Evolutionary conservation across 2,888 invertebrate species (phyloP).

Genomic region (Aspidapion aeneum): DNA sequence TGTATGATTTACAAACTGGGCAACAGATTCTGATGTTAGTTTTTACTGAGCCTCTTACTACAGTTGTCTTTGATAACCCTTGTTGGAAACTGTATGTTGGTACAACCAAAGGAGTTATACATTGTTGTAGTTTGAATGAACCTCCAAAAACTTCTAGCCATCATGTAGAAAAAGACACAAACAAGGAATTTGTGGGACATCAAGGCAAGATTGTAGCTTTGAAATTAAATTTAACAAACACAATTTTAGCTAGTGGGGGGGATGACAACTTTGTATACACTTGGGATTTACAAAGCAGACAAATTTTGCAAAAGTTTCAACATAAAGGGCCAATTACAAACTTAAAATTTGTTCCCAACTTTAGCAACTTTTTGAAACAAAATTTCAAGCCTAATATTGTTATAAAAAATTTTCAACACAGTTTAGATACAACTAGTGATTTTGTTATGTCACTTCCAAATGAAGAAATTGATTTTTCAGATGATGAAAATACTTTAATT

Average conservation of each 20-base stretch:
- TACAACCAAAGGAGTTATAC: slow-evolving; percentile 65
- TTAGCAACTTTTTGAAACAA: slow-evolving; percentile 57
- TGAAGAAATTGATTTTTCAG: slow-evolving; percentile 36
- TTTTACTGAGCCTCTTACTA: slow-evolving; percentile 66
- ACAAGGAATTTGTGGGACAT: slow-evolving; percentile 62
- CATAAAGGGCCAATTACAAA: slow-evolving; percentile 77
- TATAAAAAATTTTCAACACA: slow-evolving; percentile 61
- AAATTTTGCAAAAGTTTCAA: slow-evolving; percentile 64
- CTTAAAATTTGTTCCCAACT: slow-evolving; percentile 60
- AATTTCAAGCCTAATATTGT: slow-evolving; percentile 56
- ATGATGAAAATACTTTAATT: slow-evolving; percentile 31
- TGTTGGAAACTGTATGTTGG: slow-evolving; percentile 77
- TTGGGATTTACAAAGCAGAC: slow-evolving; percentile 78
- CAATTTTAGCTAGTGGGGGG: slow-evolving; percentile 71
- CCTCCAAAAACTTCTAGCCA: slow-evolving; percentile 65
- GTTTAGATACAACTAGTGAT: slow-evolving; percentile 54
- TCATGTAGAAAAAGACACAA: slow-evolving; percentile 54
- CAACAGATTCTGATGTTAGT: slow-evolving; percentile 67
- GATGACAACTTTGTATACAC: slow-evolving; percentile 69
- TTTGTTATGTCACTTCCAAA: slow-evolving; percentile 50
- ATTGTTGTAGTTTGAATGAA: slow-evolving; percentile 62
- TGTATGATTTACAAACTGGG: slow-evolving; percentile 73
- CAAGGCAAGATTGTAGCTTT: slow-evolving; percentile 66
- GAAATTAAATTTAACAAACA: slow-evolving; percentile 68
- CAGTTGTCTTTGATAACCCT: slow-evolving; percentile 64